Percentiles rank a stretch among this genome's conserved stretches.
Conservation (phyloP, 2,797 vertebrate species). For the Epinephelus coioides region DNA sequence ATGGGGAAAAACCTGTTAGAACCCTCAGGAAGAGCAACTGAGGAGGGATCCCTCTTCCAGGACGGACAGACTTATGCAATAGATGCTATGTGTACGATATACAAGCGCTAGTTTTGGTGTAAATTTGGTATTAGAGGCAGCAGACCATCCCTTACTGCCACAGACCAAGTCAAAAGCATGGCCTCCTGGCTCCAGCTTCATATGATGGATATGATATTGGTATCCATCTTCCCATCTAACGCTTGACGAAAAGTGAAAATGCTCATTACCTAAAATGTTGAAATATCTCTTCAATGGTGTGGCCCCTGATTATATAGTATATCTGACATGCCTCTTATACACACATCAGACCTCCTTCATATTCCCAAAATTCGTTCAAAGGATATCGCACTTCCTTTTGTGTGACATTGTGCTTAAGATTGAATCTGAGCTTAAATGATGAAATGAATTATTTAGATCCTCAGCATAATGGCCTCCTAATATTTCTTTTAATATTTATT, state of each 20-base stretch:
- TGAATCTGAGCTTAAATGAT: not conserved
- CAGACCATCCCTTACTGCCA: too few species aligned
- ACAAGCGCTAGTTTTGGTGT: too few species aligned
- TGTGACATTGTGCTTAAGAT: not conserved
- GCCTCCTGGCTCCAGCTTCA: too few species aligned
- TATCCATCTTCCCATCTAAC: not conserved
- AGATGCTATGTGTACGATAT: too few species aligned
- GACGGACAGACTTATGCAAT: too few species aligned
- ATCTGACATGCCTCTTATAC: not conserved
- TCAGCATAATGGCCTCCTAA: not conserved
- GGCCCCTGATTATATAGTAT: not conserved
- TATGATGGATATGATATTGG: not conserved
- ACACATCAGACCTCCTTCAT: not conserved
- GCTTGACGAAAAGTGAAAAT: not conserved
- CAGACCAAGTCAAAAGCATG: too few species aligned
- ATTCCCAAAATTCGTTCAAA: not conserved
- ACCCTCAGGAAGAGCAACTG: too few species aligned
- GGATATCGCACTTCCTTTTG: not conserved
- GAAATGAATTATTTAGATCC: not conserved
- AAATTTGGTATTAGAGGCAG: too few species aligned
- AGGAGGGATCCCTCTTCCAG: too few species aligned
- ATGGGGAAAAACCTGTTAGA: too few species aligned
- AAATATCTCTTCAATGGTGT: not conserved
- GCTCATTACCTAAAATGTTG: not conserved
- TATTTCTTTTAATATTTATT: not conserved